Evolutionary conservation across 2,797 vertebrate species (phyloP), one percentile per base, ranked within the genome.

Genomic region (Iguana delicatissima): DNA sequence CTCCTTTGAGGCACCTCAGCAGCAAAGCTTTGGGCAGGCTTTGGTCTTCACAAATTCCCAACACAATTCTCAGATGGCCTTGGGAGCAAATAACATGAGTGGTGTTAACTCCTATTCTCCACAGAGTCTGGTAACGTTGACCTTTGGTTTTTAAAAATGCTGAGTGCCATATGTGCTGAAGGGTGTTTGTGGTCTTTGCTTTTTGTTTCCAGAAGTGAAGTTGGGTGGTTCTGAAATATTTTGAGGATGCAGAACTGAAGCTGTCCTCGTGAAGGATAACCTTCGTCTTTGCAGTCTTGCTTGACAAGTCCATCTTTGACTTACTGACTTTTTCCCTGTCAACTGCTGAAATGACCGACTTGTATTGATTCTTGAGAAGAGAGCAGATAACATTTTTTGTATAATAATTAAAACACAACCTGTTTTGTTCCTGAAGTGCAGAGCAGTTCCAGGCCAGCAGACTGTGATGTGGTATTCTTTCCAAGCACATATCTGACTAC

Each of bases 21-120:
- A 97, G 50, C 98, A 98, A 95, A 97, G 97, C 92, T 98, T 99
- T 92, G 98, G 98, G 77, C 99, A 99, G 97, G 98, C 98, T 84
- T 96, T 99, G 91, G 98, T 99, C 86, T 99, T 99, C 97, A 99
- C 98, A 52, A 99, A 99, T 97, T 99, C 99, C 94, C 98, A 99
- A 93, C 99, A 99, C 96, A 98, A 97, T 95, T 96, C 92, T 83
- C 97, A 96, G 89, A 94, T 95, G 92, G 92, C 97, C 62, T 95
- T 98, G 84, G 97, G 96, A 96, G 94, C 95, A 79, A 97, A 96
- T 95, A 97, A 93, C 95, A 94, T 98, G 91, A 96, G 95, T 94
- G 96, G 97, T 96, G 97, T 98, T 93, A 98, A 97, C 89, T 98
- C 98, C 95, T 99, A 98, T 10, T 97, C 98, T 95, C 97, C 98